Percentiles rank a stretch among this genome's conserved stretches.
Evolutionary conservation across 2,797 vertebrate species (phyloP).

Genomic region (Champsocephalus gunnari): DNA sequence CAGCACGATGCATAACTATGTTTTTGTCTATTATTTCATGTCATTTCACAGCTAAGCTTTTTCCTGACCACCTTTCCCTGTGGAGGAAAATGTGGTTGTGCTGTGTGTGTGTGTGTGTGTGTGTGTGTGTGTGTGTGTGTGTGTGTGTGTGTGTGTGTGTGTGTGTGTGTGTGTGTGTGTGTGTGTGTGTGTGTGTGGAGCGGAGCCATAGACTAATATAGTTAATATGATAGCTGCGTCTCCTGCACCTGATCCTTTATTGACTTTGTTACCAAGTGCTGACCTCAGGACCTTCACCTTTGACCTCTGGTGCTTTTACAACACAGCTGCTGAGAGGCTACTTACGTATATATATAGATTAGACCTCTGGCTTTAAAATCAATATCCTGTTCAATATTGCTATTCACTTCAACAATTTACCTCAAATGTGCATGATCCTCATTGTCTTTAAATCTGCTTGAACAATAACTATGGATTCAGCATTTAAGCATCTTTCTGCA

Average conservation of each 20-base stretch:
- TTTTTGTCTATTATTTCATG: conserved; percentile 47
- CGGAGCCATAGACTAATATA: conserved; percentile 23
- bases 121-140: conserved; percentile 1
- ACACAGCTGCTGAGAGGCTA: conserved; percentile 47
- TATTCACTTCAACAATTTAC: conserved; percentile 13
- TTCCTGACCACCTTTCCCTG: conserved; percentile 22
- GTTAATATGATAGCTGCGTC: conserved; percentile 20
- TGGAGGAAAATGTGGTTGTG: conserved; percentile 25
- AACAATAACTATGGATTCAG: not conserved
- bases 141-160: no score
- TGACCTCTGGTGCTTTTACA: conserved; percentile 48
- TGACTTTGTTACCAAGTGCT: conserved; percentile 51
- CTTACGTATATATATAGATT: conserved; percentile 10
- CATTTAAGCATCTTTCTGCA: not conserved
- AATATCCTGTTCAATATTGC: conserved; percentile 20
- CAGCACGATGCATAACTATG: conserved; percentile 18
- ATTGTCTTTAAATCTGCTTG: not conserved
- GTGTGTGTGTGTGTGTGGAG: conserved; percentile 7
- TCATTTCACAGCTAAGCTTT: conserved; percentile 33
- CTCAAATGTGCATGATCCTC: not conserved
- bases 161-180: no score
- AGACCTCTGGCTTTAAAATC: conserved; percentile 49
- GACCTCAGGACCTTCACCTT: conserved; percentile 52
- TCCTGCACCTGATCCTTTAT: conserved; percentile 68
- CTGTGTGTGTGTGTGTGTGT: not conserved